Evolutionary conservation across 1,140 invertebrate species (phyloP).

Genomic region (Adoxophyes honmai): DNA sequence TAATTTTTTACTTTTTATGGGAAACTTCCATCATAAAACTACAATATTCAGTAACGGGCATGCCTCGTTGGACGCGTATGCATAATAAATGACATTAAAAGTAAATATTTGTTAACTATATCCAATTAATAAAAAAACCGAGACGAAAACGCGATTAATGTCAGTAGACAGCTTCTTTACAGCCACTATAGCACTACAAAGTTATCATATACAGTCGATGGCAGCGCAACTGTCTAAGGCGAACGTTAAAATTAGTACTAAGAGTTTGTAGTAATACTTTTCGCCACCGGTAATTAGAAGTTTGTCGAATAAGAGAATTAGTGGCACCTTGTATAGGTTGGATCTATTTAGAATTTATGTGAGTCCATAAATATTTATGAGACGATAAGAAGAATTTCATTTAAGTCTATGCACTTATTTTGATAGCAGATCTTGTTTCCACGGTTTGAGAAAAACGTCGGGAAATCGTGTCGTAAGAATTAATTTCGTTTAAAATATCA

Average conservation of each 20-base stretch:
- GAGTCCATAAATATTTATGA: slow-evolving; percentile 2
- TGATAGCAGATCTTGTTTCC: slow-evolving; percentile 1
- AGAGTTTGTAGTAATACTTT: not conserved
- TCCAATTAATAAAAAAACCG: slow-evolving; percentile 13
- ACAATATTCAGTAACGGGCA: too few species aligned
- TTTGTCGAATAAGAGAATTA: slow-evolving; percentile 1
- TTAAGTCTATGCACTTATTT: slow-evolving; percentile 12
- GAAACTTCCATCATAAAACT: too few species aligned
- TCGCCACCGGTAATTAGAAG: not conserved
- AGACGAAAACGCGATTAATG: slow-evolving; percentile 11
- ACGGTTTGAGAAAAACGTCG: too few species aligned
- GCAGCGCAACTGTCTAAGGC: not conserved
- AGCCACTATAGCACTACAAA: not conserved
- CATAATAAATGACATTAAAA: not conserved
- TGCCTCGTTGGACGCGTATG: too few species aligned
- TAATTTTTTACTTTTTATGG: too few species aligned
- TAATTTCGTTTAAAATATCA: too few species aligned
- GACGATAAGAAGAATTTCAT: slow-evolving; percentile 11
- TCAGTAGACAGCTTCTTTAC: not conserved
- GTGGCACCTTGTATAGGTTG: not conserved
- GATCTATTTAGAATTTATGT: slow-evolving; percentile 5
- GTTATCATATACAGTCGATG: not conserved
- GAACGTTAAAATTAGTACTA: not conserved
- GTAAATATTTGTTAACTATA: slow-evolving; percentile 8
- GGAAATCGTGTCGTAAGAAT: too few species aligned